These are phyloP conservation scores for Lepidurus apus DNA, from an alignment of 1,140 invertebrate species.

Conservation along the genomic window DNA sequence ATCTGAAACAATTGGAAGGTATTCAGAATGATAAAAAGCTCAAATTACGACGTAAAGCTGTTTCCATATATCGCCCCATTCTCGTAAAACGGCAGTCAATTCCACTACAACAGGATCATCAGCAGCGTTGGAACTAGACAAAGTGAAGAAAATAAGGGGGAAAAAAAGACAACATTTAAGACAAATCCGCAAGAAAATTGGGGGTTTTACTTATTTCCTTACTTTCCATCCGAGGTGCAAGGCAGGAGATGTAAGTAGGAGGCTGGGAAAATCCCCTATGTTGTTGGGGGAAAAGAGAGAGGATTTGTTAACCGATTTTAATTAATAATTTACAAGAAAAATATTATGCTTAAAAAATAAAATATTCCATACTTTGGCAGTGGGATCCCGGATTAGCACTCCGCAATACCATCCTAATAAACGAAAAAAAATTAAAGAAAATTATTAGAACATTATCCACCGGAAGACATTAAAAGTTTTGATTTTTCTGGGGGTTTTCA, in stretches of 20 bases:
- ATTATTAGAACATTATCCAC: neutral
- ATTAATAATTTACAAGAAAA: neutral
- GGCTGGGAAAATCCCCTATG: conserved; percentile 74
- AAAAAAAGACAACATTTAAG: conserved; percentile 28
- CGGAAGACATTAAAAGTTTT: neutral
- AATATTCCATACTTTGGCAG: conserved; percentile 23
- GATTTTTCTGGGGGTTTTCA: neutral
- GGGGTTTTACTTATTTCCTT: conserved; percentile 44
- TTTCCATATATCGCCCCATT: conserved; percentile 91
- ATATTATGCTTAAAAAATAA: conserved; percentile 9
- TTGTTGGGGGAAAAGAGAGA: conserved; percentile 39
- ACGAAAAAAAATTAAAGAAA: neutral
- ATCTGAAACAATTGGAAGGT: neutral
- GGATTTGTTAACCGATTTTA: neutral
- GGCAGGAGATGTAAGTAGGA: conserved; percentile 67
- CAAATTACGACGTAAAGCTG: conserved; percentile 67
- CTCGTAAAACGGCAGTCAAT: conserved; percentile 77
- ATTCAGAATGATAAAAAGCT: neutral
- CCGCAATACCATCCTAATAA: conserved; percentile 15
- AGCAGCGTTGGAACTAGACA: conserved; percentile 19
- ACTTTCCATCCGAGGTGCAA: conserved; percentile 68
- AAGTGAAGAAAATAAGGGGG: conserved; percentile 12
- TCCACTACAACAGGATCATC: conserved; percentile 84
- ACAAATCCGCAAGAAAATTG: conserved; percentile 1
- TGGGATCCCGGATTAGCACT: neutral